These are phyloP conservation scores for Notolepis coatsorum DNA, from an alignment of 2,797 vertebrate species.

Conservation along the genomic window DNA sequence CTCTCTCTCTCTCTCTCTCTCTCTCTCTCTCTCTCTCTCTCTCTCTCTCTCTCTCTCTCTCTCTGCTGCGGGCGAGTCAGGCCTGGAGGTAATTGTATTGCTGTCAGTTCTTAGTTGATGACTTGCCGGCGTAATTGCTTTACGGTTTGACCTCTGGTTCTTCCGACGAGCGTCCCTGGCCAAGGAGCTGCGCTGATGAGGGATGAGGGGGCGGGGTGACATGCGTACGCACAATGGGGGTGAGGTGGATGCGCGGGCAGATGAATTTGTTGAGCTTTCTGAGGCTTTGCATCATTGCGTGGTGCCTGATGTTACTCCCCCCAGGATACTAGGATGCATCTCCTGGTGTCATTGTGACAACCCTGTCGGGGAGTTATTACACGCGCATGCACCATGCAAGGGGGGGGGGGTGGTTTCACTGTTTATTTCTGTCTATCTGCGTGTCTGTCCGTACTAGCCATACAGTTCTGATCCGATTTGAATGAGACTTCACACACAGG, in stretches of 20 bases:
- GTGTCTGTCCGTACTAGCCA: no score
- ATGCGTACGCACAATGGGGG: no score
- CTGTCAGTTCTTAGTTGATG: conserved; percentile 77
- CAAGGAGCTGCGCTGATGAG: conserved; percentile 70
- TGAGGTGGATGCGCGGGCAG: conserved; percentile 32
- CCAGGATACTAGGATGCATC: conserved; percentile 1
- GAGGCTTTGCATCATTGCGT: conserved; percentile 19
- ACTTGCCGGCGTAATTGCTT: conserved; percentile 76
- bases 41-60: background rate
- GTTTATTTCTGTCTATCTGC: no score
- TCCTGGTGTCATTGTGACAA: no score
- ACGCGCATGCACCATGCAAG: background rate
- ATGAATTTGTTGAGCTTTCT: conserved; percentile 46
- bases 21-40: background rate
- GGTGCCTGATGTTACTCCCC: conserved; percentile 37
- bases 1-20: conserved; percentile 32
- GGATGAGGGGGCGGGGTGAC: conserved; percentile 41
- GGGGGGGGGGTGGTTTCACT: no score
- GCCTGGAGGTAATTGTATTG: conserved; percentile 76
- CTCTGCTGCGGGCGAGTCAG: conserved; percentile 48
- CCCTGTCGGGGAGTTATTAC: background rate
- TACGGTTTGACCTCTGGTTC: conserved; percentile 76
- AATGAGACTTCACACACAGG: no score
- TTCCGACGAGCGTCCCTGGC: conserved; percentile 72
- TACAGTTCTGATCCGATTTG: no score